Conservation (phyloP, 2,113 vertebrate genomes). For the rabbit (Oryctolagus cuniculus) region mOryCun1.1 NC_091453.1:11135501-11136000, state of each 20-base stretch:
- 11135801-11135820: background rate
- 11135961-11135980: too few species aligned
- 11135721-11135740: background rate
- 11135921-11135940: too few species aligned
- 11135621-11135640: background rate
- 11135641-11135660: background rate
- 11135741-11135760: conserved; percentile 55
- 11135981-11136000: too few species aligned
- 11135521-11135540: background rate
- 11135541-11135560: background rate
- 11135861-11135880: conserved; percentile 38
- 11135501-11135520: conserved; percentile 8
- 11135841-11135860: background rate
- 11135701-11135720: conserved; percentile 57
- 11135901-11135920: background rate
- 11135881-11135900: background rate
- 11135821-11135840: background rate
- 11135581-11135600: background rate
- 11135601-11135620: background rate
- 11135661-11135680: conserved; percentile 47
- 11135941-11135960: too few species aligned
- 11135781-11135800: background rate
- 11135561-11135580: background rate
- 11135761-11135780: conserved; percentile 10
- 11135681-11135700: conserved; percentile 43